Base-by-base conservation (phyloP, 1,140 invertebrate species). In the Bradynema listronoti region DNA sequence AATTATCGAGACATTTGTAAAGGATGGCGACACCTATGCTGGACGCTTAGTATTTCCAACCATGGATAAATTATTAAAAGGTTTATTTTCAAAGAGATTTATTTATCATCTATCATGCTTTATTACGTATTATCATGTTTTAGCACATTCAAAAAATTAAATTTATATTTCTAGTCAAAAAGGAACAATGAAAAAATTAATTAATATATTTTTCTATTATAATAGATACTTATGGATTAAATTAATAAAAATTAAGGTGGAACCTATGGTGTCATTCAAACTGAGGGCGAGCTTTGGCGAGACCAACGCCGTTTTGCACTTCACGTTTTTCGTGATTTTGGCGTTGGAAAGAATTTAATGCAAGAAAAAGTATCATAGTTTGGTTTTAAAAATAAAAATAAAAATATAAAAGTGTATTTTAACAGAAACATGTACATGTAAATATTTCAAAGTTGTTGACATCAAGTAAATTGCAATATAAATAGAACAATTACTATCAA, bases 271-370 rank as follows among this genome's bases (percentile, higher is more conserved):
- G 22, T 69, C 9, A 52, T 72, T 30, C 33, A 42, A 1, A 73
- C 57, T 2, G 69, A 72, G 24, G 70, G 70, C 14, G 56, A 46
- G 1, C n/a, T 66, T 4, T 69, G 67, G 67, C 29, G 57, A 16
- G 67, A 69, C 19, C 67, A 69, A 3, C 25, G 67, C 51, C 45
- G 69, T n/a, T 73, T 73, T 58, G 56, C 69, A 16, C 19, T 69
- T n/a, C 65, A 66, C 30, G 45, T 64, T n/a, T 56, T 69, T 7
- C 33, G 67, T n/a, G 65, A 69, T 42, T 72, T 69, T 39, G 67
- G 67, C 16, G 30, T 69, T 14, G 61, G 69, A 25, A 69, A 67
- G 32, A 66, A 68, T 30, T 34, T 68, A 25, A 66, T 66, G 64
- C 42, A 66, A 45, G 30, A 68, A 11, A 39, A 36, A 16, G 63